Base-by-base conservation (phyloP, 2,888 invertebrate genomes). In the Idaea dimidiata region DNA sequence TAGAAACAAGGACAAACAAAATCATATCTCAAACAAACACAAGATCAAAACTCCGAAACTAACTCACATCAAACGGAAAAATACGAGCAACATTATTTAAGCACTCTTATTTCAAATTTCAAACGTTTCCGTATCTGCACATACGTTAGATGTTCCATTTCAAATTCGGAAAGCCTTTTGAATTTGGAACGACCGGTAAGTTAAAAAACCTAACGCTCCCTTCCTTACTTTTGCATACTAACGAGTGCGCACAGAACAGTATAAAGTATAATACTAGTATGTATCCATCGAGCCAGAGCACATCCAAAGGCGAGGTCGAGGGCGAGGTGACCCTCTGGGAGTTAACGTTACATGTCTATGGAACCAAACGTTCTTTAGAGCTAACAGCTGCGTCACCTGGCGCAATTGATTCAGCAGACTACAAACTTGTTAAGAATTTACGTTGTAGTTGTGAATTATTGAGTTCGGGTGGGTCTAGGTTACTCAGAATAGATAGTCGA, bases 131-230 rank as follows among this genome's bases (percentile, higher is more conserved):
- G 43, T 43, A 43, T 43, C 43, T 10, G 43, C 14, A 43, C 43
- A 43, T 43, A 43, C 43, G 43, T 43, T 43, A 43, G 43, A 43
- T 43, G 43, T 43, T 43, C 43, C 43, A 43, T 43, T 43, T 43
- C 43, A 10, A 43, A 43, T 43, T 43, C 43, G 43, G 43, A 43
- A 43, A 43, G 43, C 43, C 43, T 43, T 43, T 43, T 43, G 43
- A 43, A 43, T 43, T 43, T 43, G 43, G 43, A 43, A 43, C 43
- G 43, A 43, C 7, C 43, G 43, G 43, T 43, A 43, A 43, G 43
- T 43, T 43, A 14, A 43, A 43, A 43, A 43, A 43, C 43, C 43
- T 43, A 14, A 43, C 43, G 43, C 14, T 43, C 14, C 43, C 43
- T 43, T 14, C 43, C 43, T 43, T 14, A 43, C 10, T 43, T 43